phyloP scores from a whole-genome alignment of 2,113 vertebrate genomes.

The Parus major region DNA sequence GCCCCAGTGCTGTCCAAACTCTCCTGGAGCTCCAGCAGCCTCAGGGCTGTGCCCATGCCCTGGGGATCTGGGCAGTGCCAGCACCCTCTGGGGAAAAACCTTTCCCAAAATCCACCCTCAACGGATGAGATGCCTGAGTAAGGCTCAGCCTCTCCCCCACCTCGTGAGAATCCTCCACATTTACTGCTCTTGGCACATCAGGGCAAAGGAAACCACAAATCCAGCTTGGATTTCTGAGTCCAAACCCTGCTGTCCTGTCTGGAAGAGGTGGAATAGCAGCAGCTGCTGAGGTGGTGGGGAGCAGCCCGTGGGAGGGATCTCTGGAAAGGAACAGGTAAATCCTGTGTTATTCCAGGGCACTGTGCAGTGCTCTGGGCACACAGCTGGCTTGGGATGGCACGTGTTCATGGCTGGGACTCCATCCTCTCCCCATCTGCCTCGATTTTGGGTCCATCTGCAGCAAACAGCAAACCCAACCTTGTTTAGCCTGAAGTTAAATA shows the following conservation, averaged over 20 bases:
- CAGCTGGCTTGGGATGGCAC: accelerated
- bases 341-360: accelerated
- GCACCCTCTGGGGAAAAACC: not conserved
- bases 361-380: not conserved
- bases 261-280: not conserved
- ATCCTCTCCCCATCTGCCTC: not conserved
- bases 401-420: not conserved
- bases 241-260: not conserved
- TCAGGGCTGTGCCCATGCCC: accelerated
- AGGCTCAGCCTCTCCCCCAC: not conserved
- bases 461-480: not conserved
- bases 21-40: not conserved
- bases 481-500: not conserved
- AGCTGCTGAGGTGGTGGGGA: not conserved
- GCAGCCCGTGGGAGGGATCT: too few relatives aligned
- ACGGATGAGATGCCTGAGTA: accelerated
- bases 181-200: not conserved
- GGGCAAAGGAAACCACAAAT: not conserved
- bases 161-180: not conserved
- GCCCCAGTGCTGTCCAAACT: accelerated
- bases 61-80: not conserved
- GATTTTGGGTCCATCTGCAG: not conserved
- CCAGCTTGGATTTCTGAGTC: not conserved
- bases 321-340: not conserved
- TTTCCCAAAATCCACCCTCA: not conserved